phyloP scores from a whole-genome alignment of 1,140 invertebrate genomes.

The Trialeurodes vaporariorum region DNA sequence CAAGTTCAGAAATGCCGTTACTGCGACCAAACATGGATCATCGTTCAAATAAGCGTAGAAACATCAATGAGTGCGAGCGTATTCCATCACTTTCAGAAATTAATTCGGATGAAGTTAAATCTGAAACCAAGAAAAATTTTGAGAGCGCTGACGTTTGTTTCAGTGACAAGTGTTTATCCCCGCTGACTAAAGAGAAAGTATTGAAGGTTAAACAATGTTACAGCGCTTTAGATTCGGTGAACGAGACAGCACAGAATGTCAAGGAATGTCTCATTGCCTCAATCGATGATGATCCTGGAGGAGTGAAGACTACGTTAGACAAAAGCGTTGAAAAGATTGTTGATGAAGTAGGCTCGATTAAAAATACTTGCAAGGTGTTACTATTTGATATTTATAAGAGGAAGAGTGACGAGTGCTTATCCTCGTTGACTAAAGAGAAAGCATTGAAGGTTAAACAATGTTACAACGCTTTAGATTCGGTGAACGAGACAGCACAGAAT shows the following conservation, averaged over 20 bases:
- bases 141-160: no score
- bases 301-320: not conserved
- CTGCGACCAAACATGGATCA: no score
- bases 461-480: not conserved
- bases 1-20: no score
- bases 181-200: not conserved
- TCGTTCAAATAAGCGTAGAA: no score
- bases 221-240: not conserved
- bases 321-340: not conserved
- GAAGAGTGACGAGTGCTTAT: no score
- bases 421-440: not conserved
- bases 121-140: no score
- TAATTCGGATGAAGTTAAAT: no score
- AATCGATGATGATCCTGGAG: not conserved
- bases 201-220: not conserved
- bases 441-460: not conserved
- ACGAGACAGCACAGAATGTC: not conserved
- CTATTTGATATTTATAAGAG: not conserved
- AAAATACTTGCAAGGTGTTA: not conserved
- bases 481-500: not conserved
- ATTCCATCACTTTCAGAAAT: no score
- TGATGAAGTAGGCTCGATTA: not conserved
- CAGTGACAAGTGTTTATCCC: no score
- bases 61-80: no score
- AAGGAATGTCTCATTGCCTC: not conserved